These are phyloP conservation scores for Schizothorax lantsangensis DNA, from an alignment of 2,797 vertebrate genomes.

Conservation along the genomic window DNA sequence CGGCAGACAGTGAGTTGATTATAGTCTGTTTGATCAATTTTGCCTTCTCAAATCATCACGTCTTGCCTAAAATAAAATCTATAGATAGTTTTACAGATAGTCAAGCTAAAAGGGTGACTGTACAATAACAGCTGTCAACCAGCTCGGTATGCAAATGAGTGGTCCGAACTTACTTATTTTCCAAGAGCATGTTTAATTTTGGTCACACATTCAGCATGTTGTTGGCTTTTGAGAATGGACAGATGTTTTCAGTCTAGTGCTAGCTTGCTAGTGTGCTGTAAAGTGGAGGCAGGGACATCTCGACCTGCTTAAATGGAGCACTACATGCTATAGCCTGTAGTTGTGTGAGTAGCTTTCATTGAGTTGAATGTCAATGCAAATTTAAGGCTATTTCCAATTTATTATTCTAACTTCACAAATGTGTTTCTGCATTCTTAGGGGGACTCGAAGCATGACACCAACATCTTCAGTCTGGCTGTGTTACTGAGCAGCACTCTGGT, in stretches of 20 bases:
- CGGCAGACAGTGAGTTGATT: too few species aligned
- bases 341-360: neutral
- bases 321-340: neutral
- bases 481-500: slow-evolving; percentile 70
- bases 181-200: too few species aligned
- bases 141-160: too few species aligned
- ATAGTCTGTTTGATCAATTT: too few species aligned
- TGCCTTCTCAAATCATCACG: too few species aligned
- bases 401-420: neutral
- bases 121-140: too few species aligned
- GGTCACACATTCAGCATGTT: too few species aligned
- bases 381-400: neutral
- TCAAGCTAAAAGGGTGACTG: neutral
- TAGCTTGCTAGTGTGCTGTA: neutral
- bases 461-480: slow-evolving; percentile 68
- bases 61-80: too few species aligned
- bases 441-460: slow-evolving; percentile 66
- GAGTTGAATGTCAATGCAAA: neutral
- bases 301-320: neutral
- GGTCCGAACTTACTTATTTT: too few species aligned
- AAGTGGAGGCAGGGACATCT: neutral
- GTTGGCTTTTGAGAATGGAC: too few species aligned
- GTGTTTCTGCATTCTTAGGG: slow-evolving; percentile 57
- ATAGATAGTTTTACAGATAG: neutral
- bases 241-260: too few species aligned